Percentiles rank a stretch among this genome's conserved stretches.
Evolutionary conservation across 2,113 vertebrate genomes (phyloP).

Genomic region (Galbula dea): DNA sequence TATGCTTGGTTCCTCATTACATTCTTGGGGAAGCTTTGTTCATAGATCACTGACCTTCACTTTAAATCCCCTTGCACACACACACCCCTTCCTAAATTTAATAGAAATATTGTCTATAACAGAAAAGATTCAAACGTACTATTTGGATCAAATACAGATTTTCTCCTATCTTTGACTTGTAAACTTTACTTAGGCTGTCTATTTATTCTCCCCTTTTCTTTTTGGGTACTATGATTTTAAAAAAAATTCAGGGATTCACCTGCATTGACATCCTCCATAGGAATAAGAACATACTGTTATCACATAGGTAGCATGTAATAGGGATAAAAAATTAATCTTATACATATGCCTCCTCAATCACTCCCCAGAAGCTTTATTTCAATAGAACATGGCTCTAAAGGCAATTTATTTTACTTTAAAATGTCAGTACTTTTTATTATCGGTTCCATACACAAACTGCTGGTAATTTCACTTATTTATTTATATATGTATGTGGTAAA

Average conservation of each 20-base stretch:
- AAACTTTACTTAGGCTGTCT: background rate
- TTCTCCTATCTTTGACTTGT: background rate
- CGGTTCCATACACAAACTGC: background rate
- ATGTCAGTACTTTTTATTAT: background rate
- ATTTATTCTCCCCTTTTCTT: background rate
- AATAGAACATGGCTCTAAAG: background rate
- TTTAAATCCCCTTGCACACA: background rate
- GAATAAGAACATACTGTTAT: background rate
- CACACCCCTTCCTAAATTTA: background rate
- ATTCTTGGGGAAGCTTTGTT: background rate
- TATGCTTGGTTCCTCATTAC: background rate
- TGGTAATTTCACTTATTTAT: background rate
- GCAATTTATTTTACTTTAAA: background rate
- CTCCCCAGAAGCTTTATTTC: background rate
- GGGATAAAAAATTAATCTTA: background rate
- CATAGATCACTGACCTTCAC: background rate
- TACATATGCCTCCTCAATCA: background rate
- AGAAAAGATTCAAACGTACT: background rate
- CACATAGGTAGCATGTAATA: background rate
- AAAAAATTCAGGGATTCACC: background rate
- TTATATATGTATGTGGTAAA: background rate
- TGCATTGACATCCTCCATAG: background rate
- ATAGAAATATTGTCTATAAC: background rate
- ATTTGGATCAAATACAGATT: background rate
- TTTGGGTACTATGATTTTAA: background rate